Evolutionary conservation across 2,797 vertebrate species (phyloP).

Genomic region (Serranus cabrilla): DNA sequence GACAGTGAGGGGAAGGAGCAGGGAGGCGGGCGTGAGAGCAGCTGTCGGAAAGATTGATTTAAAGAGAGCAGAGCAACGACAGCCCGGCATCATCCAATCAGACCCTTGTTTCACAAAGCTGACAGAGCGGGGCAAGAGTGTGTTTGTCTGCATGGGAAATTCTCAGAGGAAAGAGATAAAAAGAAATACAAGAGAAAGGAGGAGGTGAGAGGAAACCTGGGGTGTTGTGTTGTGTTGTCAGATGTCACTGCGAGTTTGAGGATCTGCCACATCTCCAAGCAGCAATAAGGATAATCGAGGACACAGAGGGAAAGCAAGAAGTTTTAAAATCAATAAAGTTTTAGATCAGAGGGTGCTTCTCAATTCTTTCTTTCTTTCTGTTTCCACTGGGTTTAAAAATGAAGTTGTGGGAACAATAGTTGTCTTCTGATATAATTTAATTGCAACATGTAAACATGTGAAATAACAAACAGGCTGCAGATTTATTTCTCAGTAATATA

Average conservation of each 20-base stretch:
- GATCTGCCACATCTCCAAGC: slow-evolving; percentile 35
- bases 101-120: slow-evolving; percentile 61
- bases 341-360: background rate
- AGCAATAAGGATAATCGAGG: slow-evolving; percentile 24
- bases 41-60: slow-evolving; percentile 71
- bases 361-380: background rate
- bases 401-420: too few relatives aligned
- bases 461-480: background rate
- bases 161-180: slow-evolving; percentile 44
- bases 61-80: slow-evolving; percentile 68
- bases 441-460: background rate
- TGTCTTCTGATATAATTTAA: background rate
- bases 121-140: slow-evolving; percentile 47
- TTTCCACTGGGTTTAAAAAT: background rate
- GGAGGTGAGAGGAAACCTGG: slow-evolving; percentile 47
- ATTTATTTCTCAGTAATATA: background rate
- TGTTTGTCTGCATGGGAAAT: slow-evolving; percentile 52
- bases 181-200: slow-evolving; percentile 29
- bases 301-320: slow-evolving; percentile 5
- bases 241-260: slow-evolving; percentile 34
- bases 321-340: background rate
- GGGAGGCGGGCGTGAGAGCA: slow-evolving; percentile 26
- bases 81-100: slow-evolving; percentile 69
- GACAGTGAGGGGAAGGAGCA: slow-evolving; percentile 20
- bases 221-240: slow-evolving; percentile 47